These are phyloP conservation scores for Diarsia rubi DNA, from an alignment of 2,888 invertebrate genomes.

Conservation along the genomic window DNA sequence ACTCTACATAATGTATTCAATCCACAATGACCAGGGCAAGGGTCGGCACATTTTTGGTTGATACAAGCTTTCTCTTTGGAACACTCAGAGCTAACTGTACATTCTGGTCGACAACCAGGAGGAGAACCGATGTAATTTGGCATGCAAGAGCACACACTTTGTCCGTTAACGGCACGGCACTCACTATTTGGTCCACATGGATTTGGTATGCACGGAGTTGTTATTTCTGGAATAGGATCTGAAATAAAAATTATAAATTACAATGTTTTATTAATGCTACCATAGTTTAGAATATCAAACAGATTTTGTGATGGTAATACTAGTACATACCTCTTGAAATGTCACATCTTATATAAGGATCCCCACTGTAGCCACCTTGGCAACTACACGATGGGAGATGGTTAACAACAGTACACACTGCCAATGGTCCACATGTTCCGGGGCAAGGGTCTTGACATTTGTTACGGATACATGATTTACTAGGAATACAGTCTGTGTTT, in stretches of 20 bases:
- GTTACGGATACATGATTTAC: slow-evolving; percentile 93
- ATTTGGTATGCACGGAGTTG: slow-evolving; percentile 92
- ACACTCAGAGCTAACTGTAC: slow-evolving; percentile 95
- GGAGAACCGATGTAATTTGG: slow-evolving; percentile 94
- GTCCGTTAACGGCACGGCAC: slow-evolving; percentile 93
- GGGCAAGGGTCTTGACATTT: slow-evolving; percentile 95
- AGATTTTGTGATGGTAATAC: background rate
- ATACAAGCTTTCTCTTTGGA: slow-evolving; percentile 93
- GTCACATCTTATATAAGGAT: slow-evolving; percentile 93
- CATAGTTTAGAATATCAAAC: background rate
- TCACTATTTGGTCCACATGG: slow-evolving; percentile 95
- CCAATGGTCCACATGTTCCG: slow-evolving; percentile 94
- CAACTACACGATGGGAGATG: slow-evolving; percentile 94
- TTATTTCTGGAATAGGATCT: slow-evolving; percentile 81
- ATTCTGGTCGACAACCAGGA: slow-evolving; percentile 95
- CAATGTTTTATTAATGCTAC: background rate
- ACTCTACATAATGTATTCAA: slow-evolving; percentile 93
- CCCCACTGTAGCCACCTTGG: slow-evolving; percentile 92
- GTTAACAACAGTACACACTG: slow-evolving; percentile 93
- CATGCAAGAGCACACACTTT: slow-evolving; percentile 94
- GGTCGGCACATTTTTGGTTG: slow-evolving; percentile 94
- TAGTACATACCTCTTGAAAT: slow-evolving; percentile 77
- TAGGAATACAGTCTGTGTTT: slow-evolving; percentile 93
- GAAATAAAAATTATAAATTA: slow-evolving; percentile 58
- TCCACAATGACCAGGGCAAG: slow-evolving; percentile 94